These are phyloP conservation scores for Cynocephalus volans DNA, from an alignment of 2,113 vertebrate species.

Conservation along the genomic window DNA sequence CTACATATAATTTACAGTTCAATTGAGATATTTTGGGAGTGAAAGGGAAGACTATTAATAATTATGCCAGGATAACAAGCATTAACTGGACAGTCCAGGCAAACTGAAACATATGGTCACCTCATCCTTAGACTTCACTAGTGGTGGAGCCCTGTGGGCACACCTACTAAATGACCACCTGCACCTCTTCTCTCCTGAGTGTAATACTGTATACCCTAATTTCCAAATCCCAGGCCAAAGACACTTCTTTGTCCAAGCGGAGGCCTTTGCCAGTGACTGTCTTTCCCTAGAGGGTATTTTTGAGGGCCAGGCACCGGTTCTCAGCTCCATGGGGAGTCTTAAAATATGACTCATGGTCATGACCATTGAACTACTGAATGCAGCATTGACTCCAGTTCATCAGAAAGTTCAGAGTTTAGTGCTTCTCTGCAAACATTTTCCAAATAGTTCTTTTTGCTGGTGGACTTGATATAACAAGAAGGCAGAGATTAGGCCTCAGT, in stretches of 20 bases:
- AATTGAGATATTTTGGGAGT: not conserved
- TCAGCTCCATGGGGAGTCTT: not conserved
- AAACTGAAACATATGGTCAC: not conserved
- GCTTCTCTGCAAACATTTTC: conserved; percentile 20
- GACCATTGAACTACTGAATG: not conserved
- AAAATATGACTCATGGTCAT: not conserved
- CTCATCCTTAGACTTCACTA: not conserved
- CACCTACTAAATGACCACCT: not conserved
- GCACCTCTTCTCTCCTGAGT: not conserved
- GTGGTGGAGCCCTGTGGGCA: not conserved
- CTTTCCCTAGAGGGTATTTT: not conserved
- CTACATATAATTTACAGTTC: not conserved
- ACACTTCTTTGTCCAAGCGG: not conserved
- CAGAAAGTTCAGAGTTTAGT: conserved; percentile 4
- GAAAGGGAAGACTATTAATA: not conserved
- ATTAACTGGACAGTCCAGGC: not conserved
- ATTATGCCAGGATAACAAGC: not conserved
- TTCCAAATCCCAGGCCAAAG: not conserved
- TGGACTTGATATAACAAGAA: not conserved
- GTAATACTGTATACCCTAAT: not conserved
- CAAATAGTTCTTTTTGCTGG: not conserved
- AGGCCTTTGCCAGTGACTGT: not conserved
- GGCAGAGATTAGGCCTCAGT: not conserved
- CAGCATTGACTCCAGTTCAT: not conserved
- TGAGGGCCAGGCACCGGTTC: not conserved